Conservation (phyloP, 2,797 vertebrate genomes). For the Danio tinwini region DNA sequence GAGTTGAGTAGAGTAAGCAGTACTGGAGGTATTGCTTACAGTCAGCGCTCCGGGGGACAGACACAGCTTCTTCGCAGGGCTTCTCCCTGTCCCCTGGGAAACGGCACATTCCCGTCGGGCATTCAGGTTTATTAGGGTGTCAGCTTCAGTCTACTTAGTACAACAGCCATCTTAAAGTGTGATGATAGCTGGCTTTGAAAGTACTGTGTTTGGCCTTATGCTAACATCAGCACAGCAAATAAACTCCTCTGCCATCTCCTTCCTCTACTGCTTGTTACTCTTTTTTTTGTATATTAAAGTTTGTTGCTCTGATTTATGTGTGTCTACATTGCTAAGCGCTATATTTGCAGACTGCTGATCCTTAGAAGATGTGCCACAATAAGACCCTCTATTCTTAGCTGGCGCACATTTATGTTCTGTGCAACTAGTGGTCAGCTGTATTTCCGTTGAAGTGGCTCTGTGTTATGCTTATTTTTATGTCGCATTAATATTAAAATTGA, state of each 20-base stretch:
- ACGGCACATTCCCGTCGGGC: conserved; percentile 37
- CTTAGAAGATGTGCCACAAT: conserved; percentile 41
- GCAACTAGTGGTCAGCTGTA: neutral
- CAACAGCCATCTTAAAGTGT: conserved; percentile 45
- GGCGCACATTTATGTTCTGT: conserved; percentile 10
- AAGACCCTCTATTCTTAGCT: conserved; percentile 38
- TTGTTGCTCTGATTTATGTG: conserved; percentile 48
- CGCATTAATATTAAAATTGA: too few species aligned
- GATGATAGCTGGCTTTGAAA: conserved; percentile 33
- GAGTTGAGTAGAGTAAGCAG: conserved; percentile 21
- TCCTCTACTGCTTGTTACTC: conserved; percentile 3
- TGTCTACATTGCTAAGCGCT: conserved; percentile 43
- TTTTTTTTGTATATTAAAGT: conserved; percentile 32
- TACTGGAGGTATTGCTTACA: conserved; percentile 43
- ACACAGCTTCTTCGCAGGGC: conserved; percentile 29
- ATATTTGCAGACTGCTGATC: conserved; percentile 51
- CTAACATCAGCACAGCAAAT: conserved; percentile 18
- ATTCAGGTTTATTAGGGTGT: conserved; percentile 50
- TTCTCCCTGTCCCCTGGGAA: conserved; percentile 49
- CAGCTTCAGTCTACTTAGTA: conserved; percentile 43
- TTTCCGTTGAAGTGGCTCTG: neutral
- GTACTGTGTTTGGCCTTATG: conserved; percentile 28
- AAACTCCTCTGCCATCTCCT: neutral
- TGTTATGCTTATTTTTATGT: too few species aligned
- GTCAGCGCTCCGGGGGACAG: conserved; percentile 32